Base-by-base conservation (phyloP, 2,797 vertebrate species). In the Ambastaia sidthimunki region DNA sequence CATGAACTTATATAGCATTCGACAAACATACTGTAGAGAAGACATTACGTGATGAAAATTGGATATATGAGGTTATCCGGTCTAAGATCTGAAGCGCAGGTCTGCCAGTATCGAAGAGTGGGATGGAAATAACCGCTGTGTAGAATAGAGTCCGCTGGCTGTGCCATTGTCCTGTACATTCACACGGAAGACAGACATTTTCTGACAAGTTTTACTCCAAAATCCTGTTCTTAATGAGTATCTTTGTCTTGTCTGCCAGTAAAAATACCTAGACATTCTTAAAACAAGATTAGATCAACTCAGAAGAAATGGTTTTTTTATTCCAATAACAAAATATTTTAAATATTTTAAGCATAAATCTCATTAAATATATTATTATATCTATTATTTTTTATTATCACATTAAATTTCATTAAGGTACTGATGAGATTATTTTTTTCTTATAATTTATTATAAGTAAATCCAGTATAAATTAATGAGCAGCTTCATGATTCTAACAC, bases 61-160 rank as follows among this genome's bases (percentile, higher is more conserved):
- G 98, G 98, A 89, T 99, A 99, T 91, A 99, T 96, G 86, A 99
- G 94, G 85, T 96, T 97, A 85, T 94, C 93, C 1, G 97, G 92
- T 19, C 85, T 87, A 0, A 98, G 87, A 81, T 93, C 84, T 4
- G 96, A 66, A 13, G 89, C 62, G 0, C 94, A 90, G 15, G 92
- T 87, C 93, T 99, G 98, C 98, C 98, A 99, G 89, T 88, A 88
- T 85, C 97, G 91, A n/a, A 99, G 96, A 3, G 96, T 93, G 0
- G 97, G 95, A 89, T 98, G 97, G 89, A 97, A 98, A 83, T 97
- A 99, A 16, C 98, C 95, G 0, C 97, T 97, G 89, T 99, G 98
- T 59, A 99, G 87, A 60, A 98, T 57, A 0, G 97, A 97, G 57
- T 94, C 92, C 0, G 93, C 92, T 0, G 91, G 88, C 92, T 98